phyloP scores from a whole-genome alignment of 2,797 vertebrate species.

The Pogoniulus pusillus region DNA sequence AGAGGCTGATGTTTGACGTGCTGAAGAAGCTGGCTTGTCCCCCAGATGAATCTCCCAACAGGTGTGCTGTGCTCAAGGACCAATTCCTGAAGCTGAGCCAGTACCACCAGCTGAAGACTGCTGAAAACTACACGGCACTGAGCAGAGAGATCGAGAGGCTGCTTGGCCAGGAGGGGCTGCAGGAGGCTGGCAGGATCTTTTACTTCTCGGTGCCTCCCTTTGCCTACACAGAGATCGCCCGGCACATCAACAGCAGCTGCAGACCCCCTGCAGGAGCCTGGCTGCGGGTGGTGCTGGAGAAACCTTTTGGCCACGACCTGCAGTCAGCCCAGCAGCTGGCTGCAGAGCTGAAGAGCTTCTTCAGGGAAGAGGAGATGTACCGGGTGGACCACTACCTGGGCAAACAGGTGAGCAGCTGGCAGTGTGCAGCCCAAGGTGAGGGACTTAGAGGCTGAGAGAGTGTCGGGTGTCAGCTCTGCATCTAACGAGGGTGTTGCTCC shows the following conservation, averaged over 20 bases:
- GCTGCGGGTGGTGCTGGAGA: slow-evolving; percentile 93
- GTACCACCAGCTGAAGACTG: slow-evolving; percentile 84
- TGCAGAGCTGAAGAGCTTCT: slow-evolving; percentile 78
- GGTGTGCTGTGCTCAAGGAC: slow-evolving; percentile 86
- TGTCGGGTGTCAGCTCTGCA: not conserved
- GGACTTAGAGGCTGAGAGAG: not conserved
- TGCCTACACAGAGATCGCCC: slow-evolving; percentile 87
- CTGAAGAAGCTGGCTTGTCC: slow-evolving; percentile 86
- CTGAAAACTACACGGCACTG: slow-evolving; percentile 83
- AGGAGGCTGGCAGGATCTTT: slow-evolving; percentile 90
- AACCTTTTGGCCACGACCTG: slow-evolving; percentile 94
- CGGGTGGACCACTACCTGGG: slow-evolving; percentile 96
- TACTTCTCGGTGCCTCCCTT: slow-evolving; percentile 94
- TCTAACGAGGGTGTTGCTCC: accelerated
- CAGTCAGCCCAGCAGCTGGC: slow-evolving; percentile 86
- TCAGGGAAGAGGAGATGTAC: slow-evolving; percentile 95
- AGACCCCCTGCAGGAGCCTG: slow-evolving; percentile 80
- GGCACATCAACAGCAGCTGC: slow-evolving; percentile 87
- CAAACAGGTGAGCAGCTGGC: slow-evolving; percentile 85
- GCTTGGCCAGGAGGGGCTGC: slow-evolving; percentile 80
- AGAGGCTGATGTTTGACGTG: slow-evolving; percentile 79
- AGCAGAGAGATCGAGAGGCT: slow-evolving; percentile 76
- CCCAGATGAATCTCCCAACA: slow-evolving; percentile 63
- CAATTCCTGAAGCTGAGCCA: slow-evolving; percentile 87
- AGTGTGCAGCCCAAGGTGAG: accelerated